A percentile compares a stretch with the other conserved stretches of the same genome.
Evolutionary conservation across 2,888 invertebrate species (phyloP).

Genomic region (Parelbella ahira): DNA sequence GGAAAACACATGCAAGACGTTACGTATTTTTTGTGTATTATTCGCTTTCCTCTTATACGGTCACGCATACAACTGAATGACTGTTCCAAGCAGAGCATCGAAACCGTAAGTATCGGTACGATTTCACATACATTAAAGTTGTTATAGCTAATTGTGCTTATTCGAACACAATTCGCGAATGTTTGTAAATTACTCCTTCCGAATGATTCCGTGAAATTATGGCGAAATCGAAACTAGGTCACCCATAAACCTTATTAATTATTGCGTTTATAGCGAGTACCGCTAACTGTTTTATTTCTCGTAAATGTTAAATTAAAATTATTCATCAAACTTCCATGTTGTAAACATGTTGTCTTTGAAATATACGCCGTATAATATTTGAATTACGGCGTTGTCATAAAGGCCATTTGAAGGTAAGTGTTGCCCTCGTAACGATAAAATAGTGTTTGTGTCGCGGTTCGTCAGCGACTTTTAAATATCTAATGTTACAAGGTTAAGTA

Average conservation of each 20-base stretch:
- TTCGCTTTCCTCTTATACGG: too few relatives aligned
- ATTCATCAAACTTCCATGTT: background rate
- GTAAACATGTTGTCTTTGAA: conserved; percentile 7
- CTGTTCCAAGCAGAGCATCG: too few relatives aligned
- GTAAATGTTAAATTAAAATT: conserved; percentile 10
- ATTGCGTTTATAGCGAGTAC: background rate
- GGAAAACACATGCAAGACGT: too few relatives aligned
- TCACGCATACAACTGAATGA: too few relatives aligned
- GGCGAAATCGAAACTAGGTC: conserved; percentile 7
- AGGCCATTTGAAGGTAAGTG: background rate
- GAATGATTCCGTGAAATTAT: conserved; percentile 10
- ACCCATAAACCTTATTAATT: conserved; percentile 11
- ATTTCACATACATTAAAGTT: too few relatives aligned
- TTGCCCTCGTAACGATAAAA: background rate
- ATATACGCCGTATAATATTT: conserved; percentile 6
- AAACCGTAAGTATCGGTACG: too few relatives aligned
- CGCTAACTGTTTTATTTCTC: conserved; percentile 5
- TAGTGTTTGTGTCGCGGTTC: too few relatives aligned
- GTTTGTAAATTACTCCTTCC: conserved; percentile 1
- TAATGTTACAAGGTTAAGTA: too few relatives aligned
- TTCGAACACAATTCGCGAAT: too few relatives aligned
- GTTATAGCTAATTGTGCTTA: too few relatives aligned
- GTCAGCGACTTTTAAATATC: too few relatives aligned
- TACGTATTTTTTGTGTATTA: too few relatives aligned
- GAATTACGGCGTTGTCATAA: conserved; percentile 3